Evolutionary conservation across 2,113 vertebrate genomes (phyloP).

Genomic region (Delphinapterus leucas): DNA sequence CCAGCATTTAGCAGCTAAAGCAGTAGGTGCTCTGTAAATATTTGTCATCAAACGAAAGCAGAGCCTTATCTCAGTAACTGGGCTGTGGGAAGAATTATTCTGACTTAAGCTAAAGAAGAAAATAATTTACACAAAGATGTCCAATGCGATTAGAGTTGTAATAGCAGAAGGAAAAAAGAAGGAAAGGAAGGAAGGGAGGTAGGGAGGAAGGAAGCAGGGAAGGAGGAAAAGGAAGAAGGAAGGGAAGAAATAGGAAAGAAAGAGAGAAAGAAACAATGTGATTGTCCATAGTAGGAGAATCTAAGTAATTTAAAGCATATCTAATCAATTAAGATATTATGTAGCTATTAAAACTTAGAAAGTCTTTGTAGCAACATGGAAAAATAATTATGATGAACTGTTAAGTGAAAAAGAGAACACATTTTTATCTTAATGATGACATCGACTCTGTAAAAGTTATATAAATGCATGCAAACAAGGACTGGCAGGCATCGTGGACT

Average conservation of each 20-base stretch:
- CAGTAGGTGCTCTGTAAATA: not conserved
- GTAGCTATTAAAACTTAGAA: not conserved
- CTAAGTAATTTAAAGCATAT: conserved; percentile 20
- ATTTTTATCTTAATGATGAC: not conserved
- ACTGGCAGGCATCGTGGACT: too few species aligned
- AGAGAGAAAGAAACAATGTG: not conserved
- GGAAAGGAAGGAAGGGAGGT: not conserved
- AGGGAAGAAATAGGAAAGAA: not conserved
- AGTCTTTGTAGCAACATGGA: not conserved
- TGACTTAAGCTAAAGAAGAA: not conserved
- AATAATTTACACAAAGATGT: not conserved
- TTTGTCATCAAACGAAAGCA: not conserved
- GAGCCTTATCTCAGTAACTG: not conserved
- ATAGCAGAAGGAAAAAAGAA: not conserved
- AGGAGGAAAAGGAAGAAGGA: not conserved
- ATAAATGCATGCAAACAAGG: not conserved
- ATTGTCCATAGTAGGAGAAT: not conserved
- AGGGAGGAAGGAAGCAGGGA: too few species aligned
- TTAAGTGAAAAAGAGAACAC: not conserved
- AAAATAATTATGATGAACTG: not conserved
- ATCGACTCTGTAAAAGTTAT: not conserved
- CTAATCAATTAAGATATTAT: not conserved
- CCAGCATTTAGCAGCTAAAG: not conserved
- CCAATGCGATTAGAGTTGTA: not conserved
- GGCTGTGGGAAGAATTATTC: not conserved